Evolutionary conservation across 2,113 vertebrate species (phyloP).

Genomic region (Nesogale talazaci): DNA sequence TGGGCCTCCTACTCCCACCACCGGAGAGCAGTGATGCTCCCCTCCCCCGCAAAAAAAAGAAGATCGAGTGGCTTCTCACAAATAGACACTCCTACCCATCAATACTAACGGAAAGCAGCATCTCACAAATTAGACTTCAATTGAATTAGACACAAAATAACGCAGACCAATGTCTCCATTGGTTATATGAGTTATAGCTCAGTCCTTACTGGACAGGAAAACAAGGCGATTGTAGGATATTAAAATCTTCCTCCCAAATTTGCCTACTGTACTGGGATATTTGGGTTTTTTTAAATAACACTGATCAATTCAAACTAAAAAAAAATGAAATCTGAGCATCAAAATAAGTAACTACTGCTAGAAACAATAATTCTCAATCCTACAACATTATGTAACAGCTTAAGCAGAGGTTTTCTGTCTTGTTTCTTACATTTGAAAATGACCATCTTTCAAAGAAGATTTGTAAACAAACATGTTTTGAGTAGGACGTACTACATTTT

Average conservation of each 20-base stretch:
- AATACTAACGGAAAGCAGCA: background rate
- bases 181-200: background rate
- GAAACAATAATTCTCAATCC: slow-evolving; percentile 38
- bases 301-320: slow-evolving; percentile 31
- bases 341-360: slow-evolving; percentile 40
- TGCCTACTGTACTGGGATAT: background rate
- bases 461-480: slow-evolving; percentile 6
- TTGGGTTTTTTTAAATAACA: background rate
- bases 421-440: slow-evolving; percentile 31
- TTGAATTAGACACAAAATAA: background rate
- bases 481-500: background rate
- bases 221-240: background rate
- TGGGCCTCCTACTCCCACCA: too few species aligned
- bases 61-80: slow-evolving; percentile 37
- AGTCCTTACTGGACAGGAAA: slow-evolving; percentile 8
- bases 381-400: background rate
- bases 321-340: slow-evolving; percentile 40
- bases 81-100: background rate
- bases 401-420: background rate
- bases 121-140: background rate
- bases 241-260: background rate
- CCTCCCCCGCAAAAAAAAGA: too few species aligned
- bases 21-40: too few species aligned
- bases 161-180: background rate
- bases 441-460: background rate